Evolutionary conservation across 2,888 invertebrate species (phyloP).

Genomic region (Tubiluchus corallicola): DNA sequence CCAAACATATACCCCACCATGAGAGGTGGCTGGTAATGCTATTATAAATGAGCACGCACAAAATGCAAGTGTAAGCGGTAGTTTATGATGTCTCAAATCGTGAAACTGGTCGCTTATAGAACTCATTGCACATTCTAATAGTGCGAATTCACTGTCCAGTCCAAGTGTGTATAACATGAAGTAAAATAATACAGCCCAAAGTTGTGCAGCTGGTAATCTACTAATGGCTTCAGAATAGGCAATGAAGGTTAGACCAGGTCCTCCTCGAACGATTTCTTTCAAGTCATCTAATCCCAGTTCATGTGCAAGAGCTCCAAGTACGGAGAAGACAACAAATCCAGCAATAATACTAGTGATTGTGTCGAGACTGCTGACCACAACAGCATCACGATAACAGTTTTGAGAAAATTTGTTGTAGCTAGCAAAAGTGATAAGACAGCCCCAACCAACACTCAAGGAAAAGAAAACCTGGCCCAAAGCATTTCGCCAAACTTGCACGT

Average conservation of each 20-base stretch:
- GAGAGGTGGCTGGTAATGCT: no score
- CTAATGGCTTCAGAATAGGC: constrained; percentile 56
- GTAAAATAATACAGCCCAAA: constrained; percentile 28
- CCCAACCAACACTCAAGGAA: constrained; percentile 57
- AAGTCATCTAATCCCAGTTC: constrained; percentile 25
- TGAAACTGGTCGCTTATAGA: constrained; percentile 27
- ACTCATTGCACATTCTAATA: constrained; percentile 26
- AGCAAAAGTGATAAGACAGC: constrained; percentile 56
- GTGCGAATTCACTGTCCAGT: constrained; percentile 23
- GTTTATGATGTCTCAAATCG: no score
- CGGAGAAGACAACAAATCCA: constrained; percentile 56
- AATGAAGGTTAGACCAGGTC: constrained; percentile 53
- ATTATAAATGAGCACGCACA: no score
- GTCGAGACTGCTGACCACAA: constrained; percentile 49
- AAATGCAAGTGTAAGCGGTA: no score
- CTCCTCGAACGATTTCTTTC: constrained; percentile 32
- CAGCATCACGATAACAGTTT: no score
- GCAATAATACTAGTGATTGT: constrained; percentile 54
- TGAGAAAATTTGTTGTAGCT: constrained; percentile 40
- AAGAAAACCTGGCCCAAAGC: no score
- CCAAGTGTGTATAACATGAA: constrained; percentile 29
- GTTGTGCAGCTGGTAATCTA: constrained; percentile 45
- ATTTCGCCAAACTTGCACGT: constrained; percentile 44
- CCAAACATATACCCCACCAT: constrained; percentile 54
- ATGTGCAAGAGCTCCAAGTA: constrained; percentile 44